Evolutionary conservation across 2,113 vertebrate genomes (phyloP).

Genomic region (Willisornis vidua): DNA sequence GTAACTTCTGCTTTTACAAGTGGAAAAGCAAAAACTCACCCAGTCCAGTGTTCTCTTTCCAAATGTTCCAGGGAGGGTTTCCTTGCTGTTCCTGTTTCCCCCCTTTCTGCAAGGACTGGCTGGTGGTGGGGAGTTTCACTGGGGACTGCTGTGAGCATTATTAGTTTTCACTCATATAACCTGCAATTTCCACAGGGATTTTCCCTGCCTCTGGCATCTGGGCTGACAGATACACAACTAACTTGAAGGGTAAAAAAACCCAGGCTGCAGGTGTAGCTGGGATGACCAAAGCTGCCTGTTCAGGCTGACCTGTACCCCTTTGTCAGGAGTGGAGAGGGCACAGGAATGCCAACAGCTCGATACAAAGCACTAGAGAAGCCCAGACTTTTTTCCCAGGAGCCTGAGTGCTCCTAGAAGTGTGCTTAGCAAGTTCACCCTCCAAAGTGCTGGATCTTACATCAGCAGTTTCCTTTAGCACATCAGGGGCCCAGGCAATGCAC

Average conservation of each 20-base stretch:
- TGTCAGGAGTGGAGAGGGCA: background rate
- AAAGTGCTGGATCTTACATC: background rate
- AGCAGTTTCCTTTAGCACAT: background rate
- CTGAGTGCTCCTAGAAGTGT: background rate
- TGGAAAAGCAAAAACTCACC: constrained; percentile 6
- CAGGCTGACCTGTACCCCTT: background rate
- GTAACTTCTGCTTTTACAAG: constrained; percentile 13
- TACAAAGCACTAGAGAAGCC: background rate
- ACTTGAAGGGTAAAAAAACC: rapidly evolving
- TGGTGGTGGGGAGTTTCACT: background rate
- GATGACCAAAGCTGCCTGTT: background rate
- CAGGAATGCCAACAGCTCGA: background rate
- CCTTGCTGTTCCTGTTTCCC: background rate
- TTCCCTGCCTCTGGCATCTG: background rate
- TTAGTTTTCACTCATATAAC: rapidly evolving
- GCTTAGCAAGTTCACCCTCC: background rate
- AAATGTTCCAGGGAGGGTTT: background rate
- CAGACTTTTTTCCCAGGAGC: background rate
- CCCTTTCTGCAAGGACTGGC: background rate
- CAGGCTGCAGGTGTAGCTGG: background rate
- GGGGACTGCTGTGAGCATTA: rapidly evolving
- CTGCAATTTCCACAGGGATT: background rate
- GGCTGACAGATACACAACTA: background rate
- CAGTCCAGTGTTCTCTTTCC: background rate
- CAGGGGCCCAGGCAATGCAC: background rate